Evolutionary conservation across 1,140 invertebrate species (phyloP), one percentile per base, ranked within the genome.

Genomic region (Drosophila yakuba): DNA sequence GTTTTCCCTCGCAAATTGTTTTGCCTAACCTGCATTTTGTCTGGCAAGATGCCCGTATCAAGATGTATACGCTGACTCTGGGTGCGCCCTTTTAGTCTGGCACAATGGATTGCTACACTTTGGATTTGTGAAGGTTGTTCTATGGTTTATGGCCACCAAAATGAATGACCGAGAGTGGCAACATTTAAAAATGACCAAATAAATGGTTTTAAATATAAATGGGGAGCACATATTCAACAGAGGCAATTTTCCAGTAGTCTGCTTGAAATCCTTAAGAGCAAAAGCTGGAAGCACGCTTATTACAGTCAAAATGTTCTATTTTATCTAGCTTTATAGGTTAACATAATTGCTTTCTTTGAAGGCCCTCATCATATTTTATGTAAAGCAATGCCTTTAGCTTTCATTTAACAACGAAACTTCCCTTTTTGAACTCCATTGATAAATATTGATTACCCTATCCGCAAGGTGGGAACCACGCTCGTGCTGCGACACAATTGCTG

Each of bases 41-140:
- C 73, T 76, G 73, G 73, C 73, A 76, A 76, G 20, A 47, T 76
- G 73, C 73, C 73, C 73, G 62, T 10, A 25, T 59, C 47, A 58
- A 71, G 36, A 58, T 69, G 35, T 56, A 50, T 72, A 50, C 8
- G 51, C 47, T 61, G 64, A 38, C 43, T 68, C 43, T 66, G 66
- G 38, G 48, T 39, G 63, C 17, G 36, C 67, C 48, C 59, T 54
- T 35, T 52, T 7, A 32, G 38, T 20, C 28, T 12, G 52, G 36
- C 52, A 72, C 64, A 72, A 72, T 72, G 28, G 66, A 72, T 71
- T 72, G 68, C 66, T 58, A 66, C 68, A 72, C 68, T 72, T 72
- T 58, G 66, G 43, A 25, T 50, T 50, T 50, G 64, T 23, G 68
- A 72, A 71, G 68, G 68, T 71, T 71, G 48, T 68, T 68, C 50